These are phyloP conservation scores for Bombus consobrinus DNA, from an alignment of 1,140 invertebrate genomes.

Conservation along the genomic window DNA sequence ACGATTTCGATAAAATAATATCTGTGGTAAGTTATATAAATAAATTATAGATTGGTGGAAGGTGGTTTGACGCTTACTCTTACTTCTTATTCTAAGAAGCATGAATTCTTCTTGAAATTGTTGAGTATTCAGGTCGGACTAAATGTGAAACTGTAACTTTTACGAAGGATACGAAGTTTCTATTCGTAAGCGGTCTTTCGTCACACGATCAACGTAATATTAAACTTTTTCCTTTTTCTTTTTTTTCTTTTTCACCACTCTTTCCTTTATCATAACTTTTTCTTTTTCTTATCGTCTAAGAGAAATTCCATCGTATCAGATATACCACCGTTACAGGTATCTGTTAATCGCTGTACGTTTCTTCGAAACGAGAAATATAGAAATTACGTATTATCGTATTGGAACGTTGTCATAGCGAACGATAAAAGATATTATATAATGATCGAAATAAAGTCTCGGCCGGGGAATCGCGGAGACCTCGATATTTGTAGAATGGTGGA, in stretches of 20 bases:
- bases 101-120: neutral
- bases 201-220: neutral
- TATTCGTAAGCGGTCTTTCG: neutral
- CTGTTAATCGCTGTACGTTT: fast-evolving
- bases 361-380: too few species aligned
- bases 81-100: neutral
- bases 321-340: too few species aligned
- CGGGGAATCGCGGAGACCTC: neutral
- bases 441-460: too few species aligned
- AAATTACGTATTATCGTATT: too few species aligned
- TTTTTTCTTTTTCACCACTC: too few species aligned
- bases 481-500: neutral
- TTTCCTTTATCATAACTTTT: too few species aligned
- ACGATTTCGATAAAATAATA: neutral
- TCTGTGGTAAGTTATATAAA: too few species aligned
- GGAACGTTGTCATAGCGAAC: too few species aligned
- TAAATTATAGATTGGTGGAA: neutral
- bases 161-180: neutral
- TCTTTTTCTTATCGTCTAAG: too few species aligned
- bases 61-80: neutral
- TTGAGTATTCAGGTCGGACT: neutral
- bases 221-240: too few species aligned
- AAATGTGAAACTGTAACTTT: neutral
- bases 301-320: too few species aligned
- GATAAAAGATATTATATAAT: too few species aligned